Conservation (phyloP, 2,797 vertebrate genomes). For the Salarias fasciatus region DNA sequence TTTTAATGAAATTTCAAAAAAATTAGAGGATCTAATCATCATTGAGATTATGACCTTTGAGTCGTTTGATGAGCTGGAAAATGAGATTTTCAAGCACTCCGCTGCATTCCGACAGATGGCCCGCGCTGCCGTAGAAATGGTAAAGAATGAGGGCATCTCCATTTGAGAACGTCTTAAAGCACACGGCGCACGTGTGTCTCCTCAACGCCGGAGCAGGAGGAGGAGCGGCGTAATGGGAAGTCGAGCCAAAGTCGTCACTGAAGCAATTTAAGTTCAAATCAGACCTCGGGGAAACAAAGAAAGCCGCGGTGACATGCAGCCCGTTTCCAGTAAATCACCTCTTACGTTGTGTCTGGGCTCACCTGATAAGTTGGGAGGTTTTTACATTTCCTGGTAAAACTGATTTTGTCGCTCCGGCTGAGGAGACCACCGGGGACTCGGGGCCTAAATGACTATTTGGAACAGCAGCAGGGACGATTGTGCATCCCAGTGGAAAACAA, state of each 20-base stretch:
- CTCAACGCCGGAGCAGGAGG: slow-evolving; percentile 65
- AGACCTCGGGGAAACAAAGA: slow-evolving; percentile 75
- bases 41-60: too few species aligned
- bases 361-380: slow-evolving; percentile 75
- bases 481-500: slow-evolving; percentile 52
- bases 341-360: slow-evolving; percentile 75
- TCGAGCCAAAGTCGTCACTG: slow-evolving; percentile 65
- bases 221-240: slow-evolving; percentile 73
- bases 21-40: too few species aligned
- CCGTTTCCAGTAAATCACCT: slow-evolving; percentile 81
- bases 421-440: slow-evolving; percentile 69
- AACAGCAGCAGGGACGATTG: slow-evolving; percentile 63
- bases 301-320: slow-evolving; percentile 75
- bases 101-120: slow-evolving; percentile 44
- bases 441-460: slow-evolving; percentile 77
- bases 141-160: slow-evolving; percentile 74
- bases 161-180: slow-evolving; percentile 46
- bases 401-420: slow-evolving; percentile 70
- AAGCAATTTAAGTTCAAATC: slow-evolving; percentile 85
- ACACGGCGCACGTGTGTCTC: slow-evolving; percentile 32
- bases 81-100: slow-evolving; percentile 55
- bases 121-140: slow-evolving; percentile 47
- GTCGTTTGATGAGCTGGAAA: slow-evolving; percentile 55
- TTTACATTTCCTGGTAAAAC: slow-evolving; percentile 78
- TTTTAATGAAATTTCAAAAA: too few species aligned